Conservation (phyloP, 2,113 vertebrate species). For the Heterotilapia buettikoferi region DNA sequence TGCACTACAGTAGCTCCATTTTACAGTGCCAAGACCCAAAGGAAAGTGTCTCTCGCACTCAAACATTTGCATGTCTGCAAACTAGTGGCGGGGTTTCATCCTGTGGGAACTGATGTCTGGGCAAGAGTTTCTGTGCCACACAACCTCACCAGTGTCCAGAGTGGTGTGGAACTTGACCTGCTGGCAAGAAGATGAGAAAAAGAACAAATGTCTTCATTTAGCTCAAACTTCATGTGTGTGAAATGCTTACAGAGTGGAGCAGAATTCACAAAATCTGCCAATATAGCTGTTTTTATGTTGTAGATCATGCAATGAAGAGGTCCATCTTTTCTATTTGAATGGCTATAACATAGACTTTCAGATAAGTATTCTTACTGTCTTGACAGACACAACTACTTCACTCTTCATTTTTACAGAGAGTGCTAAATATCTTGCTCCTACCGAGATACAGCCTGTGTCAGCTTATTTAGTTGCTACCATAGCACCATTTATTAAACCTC, state of each 20-base stretch:
- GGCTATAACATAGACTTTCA: rapidly evolving
- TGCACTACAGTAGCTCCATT: slow-evolving; percentile 35
- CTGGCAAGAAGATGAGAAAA: slow-evolving; percentile 14
- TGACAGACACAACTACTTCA: neutral
- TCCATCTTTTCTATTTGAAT: neutral
- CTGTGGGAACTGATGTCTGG: slow-evolving; percentile 48
- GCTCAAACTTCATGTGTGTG: neutral
- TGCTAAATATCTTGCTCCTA: neutral
- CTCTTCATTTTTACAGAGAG: neutral
- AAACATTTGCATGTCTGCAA: slow-evolving; percentile 57
- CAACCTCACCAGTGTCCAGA: slow-evolving; percentile 42
- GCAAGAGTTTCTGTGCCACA: slow-evolving; percentile 51
- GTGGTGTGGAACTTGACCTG: neutral
- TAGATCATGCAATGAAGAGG: neutral
- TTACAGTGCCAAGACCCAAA: slow-evolving; percentile 33
- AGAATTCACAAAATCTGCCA: neutral
- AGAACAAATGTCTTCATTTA: slow-evolving; percentile 21
- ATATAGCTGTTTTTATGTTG: neutral
- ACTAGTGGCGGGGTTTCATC: slow-evolving; percentile 23
- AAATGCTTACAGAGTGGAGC: neutral
- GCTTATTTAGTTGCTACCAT: neutral
- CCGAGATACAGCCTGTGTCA: neutral
- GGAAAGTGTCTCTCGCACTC: slow-evolving; percentile 47
- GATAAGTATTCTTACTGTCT: neutral
- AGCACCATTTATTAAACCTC: neutral